Evolutionary conservation across 2,797 vertebrate genomes (phyloP), one percentile per base, ranked within the genome.

Genomic region (Psittacula echo): DNA sequence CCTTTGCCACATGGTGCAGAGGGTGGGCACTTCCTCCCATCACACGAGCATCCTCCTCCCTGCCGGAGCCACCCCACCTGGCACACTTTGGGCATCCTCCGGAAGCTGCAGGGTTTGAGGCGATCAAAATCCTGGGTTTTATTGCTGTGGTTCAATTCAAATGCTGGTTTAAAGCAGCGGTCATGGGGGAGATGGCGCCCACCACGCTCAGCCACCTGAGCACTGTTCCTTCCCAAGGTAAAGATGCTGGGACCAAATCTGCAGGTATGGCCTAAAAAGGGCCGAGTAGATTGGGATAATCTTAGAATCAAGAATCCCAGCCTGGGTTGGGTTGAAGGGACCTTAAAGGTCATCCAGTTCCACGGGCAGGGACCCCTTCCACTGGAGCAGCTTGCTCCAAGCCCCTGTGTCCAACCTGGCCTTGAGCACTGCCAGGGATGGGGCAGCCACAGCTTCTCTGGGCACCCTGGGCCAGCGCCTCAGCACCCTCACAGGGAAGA

Each of bases 1-100:
- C 85, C 78, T 84, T 92, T 60, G 39, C 56, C 60, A 53, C 0
- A 0, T 0, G 0, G 53, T 8, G n/a, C 51, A 24, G 58, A 39
- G 26, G 2, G 0, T 6, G 32, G 56, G 42, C 44, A 27, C 47
- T 10, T 0, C 1, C 44, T 51, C 30, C 32, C 47, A 16, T 61
- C 4, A 7, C 4, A 0, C 1, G 1, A 44, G 37, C 22, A 4
- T 17, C 75, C 58, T 70, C 32, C 2, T 2, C 21, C 2, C 6
- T 3, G 50, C 48, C 19, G 22, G 44, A 53, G 51, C 29, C 8
- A 4, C 47, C 41, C 15, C 48, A 4, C 5, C 60, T 29, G 26
- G 53, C 27, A 39, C 5, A 2, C 23, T 50, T 18, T 27, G 26
- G 45, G 88, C 2, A 0, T 29, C 53, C 64, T 68, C 4, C 2